Base-by-base conservation (phyloP, 35 echinoderm and acorn worm genomes). In the Lytechinus pictus region DNA sequence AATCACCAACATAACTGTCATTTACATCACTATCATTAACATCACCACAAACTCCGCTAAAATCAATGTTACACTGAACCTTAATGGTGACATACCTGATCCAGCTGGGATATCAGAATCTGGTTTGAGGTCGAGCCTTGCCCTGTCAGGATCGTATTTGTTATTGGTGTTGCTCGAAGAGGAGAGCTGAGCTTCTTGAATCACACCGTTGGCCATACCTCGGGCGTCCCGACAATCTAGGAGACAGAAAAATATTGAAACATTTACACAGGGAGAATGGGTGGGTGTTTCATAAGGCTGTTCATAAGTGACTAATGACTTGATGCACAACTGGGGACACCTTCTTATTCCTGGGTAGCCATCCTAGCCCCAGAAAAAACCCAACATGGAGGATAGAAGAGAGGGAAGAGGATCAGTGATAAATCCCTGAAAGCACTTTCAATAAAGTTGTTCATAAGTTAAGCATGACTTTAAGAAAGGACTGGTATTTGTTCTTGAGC, bases 111-210 rank as follows among this genome's bases (percentile, higher is more conserved):
- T 88, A 52, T 88, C 86, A 28, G 86, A 3, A 88, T 88, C 86
- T 52, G 88, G 88, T 52, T 44, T 90, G 8, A 97, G 94, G 13
- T 29, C 27, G 2, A 99, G 98, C 16, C 98, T 61, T 5, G 94
- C 98, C 96, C 98, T 95, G 14, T 96, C 79, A 27, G 95, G 87
- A 54, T 92, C 86, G 51, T 97, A 95, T 53, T 89, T 66, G 54
- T 96, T 52, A 54, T 95, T 55, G 52, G 12, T 52, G 4, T 28
- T 61, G 24, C 94, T 95, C 58, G 97, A 97, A 21, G 96, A 95
- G 7, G 95, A 96, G 44, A 99, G 55, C 95, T 96, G 95, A 16
- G 71, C 27, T 92, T 99, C 98, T 56, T 97, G 98, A 71, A 99
- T 97, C 5, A 97, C 96, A 6, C 97, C 97, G 27, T 94, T 95